Conservation (phyloP, 2,888 invertebrate genomes). For the Epirrhoe alternata region DNA sequence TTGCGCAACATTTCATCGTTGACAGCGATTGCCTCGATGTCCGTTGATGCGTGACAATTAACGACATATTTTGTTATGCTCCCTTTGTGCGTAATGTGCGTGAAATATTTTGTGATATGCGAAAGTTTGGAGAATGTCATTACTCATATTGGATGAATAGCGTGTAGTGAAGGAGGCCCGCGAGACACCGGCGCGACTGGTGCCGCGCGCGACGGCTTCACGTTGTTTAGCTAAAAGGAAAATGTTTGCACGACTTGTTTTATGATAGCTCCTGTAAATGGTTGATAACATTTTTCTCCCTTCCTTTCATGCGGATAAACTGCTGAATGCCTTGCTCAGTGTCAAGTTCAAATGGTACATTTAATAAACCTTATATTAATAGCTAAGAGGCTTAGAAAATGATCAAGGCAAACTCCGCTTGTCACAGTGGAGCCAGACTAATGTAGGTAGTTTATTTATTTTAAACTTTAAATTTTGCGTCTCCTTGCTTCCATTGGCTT, state of each 20-base stretch:
- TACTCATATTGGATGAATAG: slow-evolving; percentile 32
- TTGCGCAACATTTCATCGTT: slow-evolving; percentile 52
- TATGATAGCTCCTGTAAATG: slow-evolving; percentile 1
- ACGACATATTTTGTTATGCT: slow-evolving; percentile 43
- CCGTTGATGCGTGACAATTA: slow-evolving; percentile 45
- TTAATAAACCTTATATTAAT: no score
- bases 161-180: slow-evolving; percentile 17
- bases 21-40: slow-evolving; percentile 47
- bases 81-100: slow-evolving; percentile 42
- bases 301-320: background rate
- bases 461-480: no score
- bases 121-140: slow-evolving; percentile 43
- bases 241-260: slow-evolving; percentile 20
- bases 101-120: slow-evolving; percentile 45
- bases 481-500: no score
- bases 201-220: slow-evolving; percentile 9
- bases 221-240: slow-evolving; percentile 22
- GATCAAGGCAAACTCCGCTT: no score
- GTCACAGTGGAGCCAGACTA: no score
- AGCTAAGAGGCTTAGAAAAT: no score
- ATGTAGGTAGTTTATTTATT: no score
- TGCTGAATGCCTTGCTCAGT: background rate
- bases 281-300: background rate
- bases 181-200: slow-evolving; percentile 4
- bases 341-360: background rate